Evolutionary conservation across 2,113 vertebrate genomes (phyloP).

Genomic region (Cariama cristata): DNA sequence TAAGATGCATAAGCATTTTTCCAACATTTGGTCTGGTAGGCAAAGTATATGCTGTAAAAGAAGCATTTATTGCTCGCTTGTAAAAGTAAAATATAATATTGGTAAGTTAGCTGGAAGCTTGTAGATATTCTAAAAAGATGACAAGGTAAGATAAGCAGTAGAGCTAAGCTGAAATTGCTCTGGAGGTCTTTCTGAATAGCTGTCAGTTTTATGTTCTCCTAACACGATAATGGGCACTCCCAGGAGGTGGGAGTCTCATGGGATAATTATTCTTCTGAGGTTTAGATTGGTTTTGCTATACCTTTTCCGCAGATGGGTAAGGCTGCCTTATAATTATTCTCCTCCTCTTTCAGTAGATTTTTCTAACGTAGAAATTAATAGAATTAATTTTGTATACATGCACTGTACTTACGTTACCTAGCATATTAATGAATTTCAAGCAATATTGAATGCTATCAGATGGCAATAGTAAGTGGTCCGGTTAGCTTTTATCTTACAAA

Average conservation of each 20-base stretch:
- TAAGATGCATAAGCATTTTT: slow-evolving; percentile 33
- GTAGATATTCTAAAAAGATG: neutral
- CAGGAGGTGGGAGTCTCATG: slow-evolving; percentile 18
- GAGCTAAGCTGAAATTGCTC: neutral
- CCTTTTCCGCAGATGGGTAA: slow-evolving; percentile 5
- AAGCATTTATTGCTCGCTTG: neutral
- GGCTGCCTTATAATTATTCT: slow-evolving; percentile 43
- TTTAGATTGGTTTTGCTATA: slow-evolving; percentile 3
- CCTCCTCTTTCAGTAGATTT: slow-evolving; percentile 10
- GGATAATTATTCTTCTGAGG: slow-evolving; percentile 33
- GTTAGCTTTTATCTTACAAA: slow-evolving; percentile 60
- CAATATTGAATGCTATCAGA: slow-evolving; percentile 43
- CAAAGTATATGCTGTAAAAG: slow-evolving; percentile 22
- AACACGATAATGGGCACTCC: slow-evolving; percentile 34
- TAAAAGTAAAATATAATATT: slow-evolving; percentile 1
- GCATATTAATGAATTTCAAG: slow-evolving; percentile 49
- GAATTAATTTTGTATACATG: slow-evolving; percentile 62
- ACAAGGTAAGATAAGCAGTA: neutral
- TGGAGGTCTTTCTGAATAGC: slow-evolving; percentile 37
- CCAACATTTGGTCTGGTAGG: slow-evolving; percentile 2
- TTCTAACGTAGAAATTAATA: slow-evolving; percentile 61
- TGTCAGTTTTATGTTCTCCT: slow-evolving; percentile 41
- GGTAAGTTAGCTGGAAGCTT: slow-evolving; percentile 11
- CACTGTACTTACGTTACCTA: slow-evolving; percentile 3
- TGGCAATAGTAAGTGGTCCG: slow-evolving; percentile 23